These are phyloP conservation scores for Cydia strobilella DNA, from an alignment of 1,140 invertebrate species.

Conservation along the genomic window DNA sequence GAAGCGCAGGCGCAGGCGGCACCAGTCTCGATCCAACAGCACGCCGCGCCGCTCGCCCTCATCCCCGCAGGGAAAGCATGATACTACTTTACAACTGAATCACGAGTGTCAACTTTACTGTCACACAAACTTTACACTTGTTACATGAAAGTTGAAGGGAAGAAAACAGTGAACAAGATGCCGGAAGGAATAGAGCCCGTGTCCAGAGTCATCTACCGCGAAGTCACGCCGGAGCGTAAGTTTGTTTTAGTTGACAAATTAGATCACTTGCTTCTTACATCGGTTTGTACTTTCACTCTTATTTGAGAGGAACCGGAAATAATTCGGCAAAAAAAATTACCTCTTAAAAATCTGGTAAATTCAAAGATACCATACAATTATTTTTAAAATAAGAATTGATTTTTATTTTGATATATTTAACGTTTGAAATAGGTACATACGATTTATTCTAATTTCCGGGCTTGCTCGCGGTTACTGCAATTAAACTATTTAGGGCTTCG, in stretches of 20 bases:
- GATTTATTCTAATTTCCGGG: no score
- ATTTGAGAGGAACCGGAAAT: background rate
- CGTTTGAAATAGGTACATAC: no score
- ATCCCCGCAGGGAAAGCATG: background rate
- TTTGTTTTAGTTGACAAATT: slow-evolving; percentile 36
- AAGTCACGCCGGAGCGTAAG: slow-evolving; percentile 66
- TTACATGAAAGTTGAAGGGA: background rate
- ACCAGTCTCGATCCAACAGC: slow-evolving; percentile 5
- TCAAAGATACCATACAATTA: no score
- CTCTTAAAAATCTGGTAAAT: no score
- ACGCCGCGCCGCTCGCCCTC: background rate
- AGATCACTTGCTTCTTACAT: background rate
- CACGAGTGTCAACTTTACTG: no score
- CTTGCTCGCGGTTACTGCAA: no score
- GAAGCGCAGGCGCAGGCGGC: background rate
- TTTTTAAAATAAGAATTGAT: no score
- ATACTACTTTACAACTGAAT: background rate
- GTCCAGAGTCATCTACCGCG: slow-evolving; percentile 54
- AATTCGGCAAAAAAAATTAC: background rate
- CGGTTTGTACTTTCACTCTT: background rate
- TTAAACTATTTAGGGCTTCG: no score
- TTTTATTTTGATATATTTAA: no score
- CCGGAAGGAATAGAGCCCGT: slow-evolving; percentile 56
- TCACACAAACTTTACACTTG: background rate
- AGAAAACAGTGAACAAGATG: slow-evolving; percentile 46